phyloP scores from a whole-genome alignment of 2,888 invertebrate genomes.

The Caenorhabditis afra region DNA sequence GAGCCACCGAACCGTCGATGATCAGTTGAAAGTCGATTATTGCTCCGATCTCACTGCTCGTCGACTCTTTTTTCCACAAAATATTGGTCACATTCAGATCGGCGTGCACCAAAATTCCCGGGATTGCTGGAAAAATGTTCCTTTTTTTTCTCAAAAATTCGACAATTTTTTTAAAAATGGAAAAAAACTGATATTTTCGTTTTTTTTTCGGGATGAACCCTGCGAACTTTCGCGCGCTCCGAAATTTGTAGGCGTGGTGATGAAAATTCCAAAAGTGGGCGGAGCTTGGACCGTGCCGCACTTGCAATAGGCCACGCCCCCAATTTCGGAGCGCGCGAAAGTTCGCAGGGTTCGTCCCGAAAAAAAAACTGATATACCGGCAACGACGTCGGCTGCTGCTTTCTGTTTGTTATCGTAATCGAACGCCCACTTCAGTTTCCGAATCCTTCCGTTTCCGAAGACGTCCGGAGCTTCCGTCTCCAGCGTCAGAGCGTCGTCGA shows the following conservation, averaged over 20 bases:
- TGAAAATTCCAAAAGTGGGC: too few species aligned
- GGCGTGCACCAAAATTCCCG: slow-evolving; percentile 32
- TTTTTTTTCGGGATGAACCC: neutral
- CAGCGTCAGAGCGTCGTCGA: slow-evolving; percentile 9
- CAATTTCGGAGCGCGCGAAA: too few species aligned
- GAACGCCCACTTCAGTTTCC: slow-evolving; percentile 41
- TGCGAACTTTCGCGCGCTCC: too few species aligned
- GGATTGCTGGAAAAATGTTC: slow-evolving; percentile 21
- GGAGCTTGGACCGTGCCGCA: too few species aligned
- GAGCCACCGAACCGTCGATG: slow-evolving; percentile 28
- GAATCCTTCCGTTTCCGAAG: slow-evolving; percentile 36
- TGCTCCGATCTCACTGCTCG: slow-evolving; percentile 26
- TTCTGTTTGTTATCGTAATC: slow-evolving; percentile 36
- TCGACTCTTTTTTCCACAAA: slow-evolving; percentile 28
- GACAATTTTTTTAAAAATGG: too few species aligned
- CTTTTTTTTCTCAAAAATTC: too few species aligned
- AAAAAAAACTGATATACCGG: slow-evolving; percentile 3
- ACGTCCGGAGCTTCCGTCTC: slow-evolving; percentile 3
- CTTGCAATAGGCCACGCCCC: too few species aligned
- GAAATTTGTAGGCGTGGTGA: too few species aligned
- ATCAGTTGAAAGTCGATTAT: slow-evolving; percentile 48
- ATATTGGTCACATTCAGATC: slow-evolving; percentile 49
- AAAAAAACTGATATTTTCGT: neutral
- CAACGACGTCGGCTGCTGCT: neutral
- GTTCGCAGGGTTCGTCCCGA: too few species aligned